These are phyloP conservation scores for Melanaphis sacchari DNA, from an alignment of 1,140 invertebrate genomes.

Conservation along the genomic window DNA sequence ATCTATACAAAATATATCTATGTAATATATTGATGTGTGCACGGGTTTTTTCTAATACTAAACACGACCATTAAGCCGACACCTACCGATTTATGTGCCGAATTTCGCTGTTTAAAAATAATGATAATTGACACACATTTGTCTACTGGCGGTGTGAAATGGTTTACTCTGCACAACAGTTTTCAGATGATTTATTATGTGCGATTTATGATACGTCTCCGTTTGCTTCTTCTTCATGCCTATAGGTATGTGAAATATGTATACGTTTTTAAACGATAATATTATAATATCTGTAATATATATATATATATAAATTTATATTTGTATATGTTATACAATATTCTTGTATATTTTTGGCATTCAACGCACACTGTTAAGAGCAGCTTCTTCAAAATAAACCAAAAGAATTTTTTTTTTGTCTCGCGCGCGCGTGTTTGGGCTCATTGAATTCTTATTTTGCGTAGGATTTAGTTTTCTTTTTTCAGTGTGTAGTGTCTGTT, in stretches of 20 bases:
- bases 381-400: constrained; percentile 4
- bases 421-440: background rate
- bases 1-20: background rate
- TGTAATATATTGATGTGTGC: background rate
- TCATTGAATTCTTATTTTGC: constrained; percentile 37
- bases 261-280: background rate
- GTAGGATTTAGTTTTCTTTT: constrained; percentile 35
- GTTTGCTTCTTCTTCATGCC: background rate
- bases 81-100: constrained; percentile 45
- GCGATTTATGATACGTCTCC: background rate
- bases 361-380: background rate
- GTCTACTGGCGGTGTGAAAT: constrained; percentile 36
- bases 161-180: constrained; percentile 15
- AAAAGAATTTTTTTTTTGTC: background rate
- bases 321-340: background rate
- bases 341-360: background rate
- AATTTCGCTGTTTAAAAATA: constrained; percentile 49
- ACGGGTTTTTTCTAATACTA: background rate
- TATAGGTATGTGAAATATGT: background rate
- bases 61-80: constrained; percentile 51
- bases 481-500: background rate
- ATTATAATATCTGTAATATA: background rate
- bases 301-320: background rate
- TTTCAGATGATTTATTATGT: constrained; percentile 52
- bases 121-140: constrained; percentile 56